phyloP scores from a whole-genome alignment of 1,140 invertebrate genomes.

The Cepaea nemoralis region DNA sequence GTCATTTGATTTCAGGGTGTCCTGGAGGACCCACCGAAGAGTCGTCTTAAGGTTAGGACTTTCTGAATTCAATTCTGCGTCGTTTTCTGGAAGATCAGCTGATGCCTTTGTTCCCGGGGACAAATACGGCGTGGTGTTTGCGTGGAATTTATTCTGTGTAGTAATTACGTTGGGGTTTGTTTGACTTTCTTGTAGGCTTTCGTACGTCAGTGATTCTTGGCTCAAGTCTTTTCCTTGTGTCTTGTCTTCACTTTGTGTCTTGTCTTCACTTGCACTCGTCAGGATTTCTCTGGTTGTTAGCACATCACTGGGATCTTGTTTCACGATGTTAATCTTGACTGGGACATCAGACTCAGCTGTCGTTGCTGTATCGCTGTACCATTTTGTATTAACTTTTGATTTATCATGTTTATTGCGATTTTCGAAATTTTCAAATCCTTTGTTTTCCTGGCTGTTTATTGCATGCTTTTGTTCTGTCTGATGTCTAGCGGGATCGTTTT shows the following conservation, averaged over 20 bases:
- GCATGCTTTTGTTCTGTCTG: not conserved
- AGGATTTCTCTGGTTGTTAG: not conserved
- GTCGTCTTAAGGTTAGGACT: not conserved
- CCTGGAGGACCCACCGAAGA: not conserved
- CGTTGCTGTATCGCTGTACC: not conserved
- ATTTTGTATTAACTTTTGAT: not conserved
- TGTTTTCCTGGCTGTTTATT: not conserved
- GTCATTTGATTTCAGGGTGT: not conserved
- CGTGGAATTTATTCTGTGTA: not conserved
- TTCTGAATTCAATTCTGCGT: not conserved
- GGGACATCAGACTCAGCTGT: not conserved
- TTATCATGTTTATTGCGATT: not conserved
- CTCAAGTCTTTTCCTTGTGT: not conserved
- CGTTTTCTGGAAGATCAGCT: not conserved
- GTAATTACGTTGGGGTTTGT: not conserved
- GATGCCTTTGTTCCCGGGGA: not conserved
- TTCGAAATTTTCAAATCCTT: not conserved
- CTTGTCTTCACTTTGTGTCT: not conserved
- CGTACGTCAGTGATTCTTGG: not conserved
- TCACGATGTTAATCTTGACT: not conserved
- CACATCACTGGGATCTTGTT: not conserved
- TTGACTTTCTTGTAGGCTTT: not conserved
- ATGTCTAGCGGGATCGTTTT: not conserved
- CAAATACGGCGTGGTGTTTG: not conserved
- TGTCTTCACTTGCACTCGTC: not conserved